Evolutionary conservation across 2,888 invertebrate genomes (phyloP), one percentile per base, ranked within the genome.

Genomic region (Pandemis heparana): DNA sequence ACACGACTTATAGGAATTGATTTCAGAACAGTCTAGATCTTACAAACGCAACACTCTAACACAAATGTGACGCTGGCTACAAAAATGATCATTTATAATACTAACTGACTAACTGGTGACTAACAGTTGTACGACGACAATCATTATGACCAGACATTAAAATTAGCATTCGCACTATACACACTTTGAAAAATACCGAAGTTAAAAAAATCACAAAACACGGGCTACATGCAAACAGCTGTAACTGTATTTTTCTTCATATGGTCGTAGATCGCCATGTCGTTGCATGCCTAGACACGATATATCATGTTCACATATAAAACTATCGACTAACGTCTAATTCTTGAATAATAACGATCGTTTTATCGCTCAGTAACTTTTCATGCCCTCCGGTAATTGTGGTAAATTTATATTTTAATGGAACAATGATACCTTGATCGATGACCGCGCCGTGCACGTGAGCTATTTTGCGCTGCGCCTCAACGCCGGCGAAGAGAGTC

Each of bases 371-470:
- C 77, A 76, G 66, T 69, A 71, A 78, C 77, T 79, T 77, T 53
- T 77, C 78, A 76, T 75, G 76, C 77, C 76, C 75, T 78, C 75
- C 75, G 77, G 80, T 84, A 83, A 83, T 84, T 81, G 81, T 80
- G 77, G 82, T 80, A 78, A 82, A 82, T 83, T 82, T 79, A 81
- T 82, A 83, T 83, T 84, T 83, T 83, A 85, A 85, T 85, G 82
- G 80, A 85, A 85, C 85, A 85, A 85, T 84, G 82, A 85, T 84
- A 84, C 81, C 78, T 77, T 83, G 80, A 82, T 82, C 80, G 82
- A 80, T 81, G 81, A 79, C 79, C 78, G 78, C 43, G 75, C 76
- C 77, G 75, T 79, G 83, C 80, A 81, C 82, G 81, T 82, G 82
- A 82, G 82, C 81, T 80, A 83, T 83, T 81, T 80, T 77, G 79